Conservation (phyloP, 1,140 invertebrate species). For the Aphelenchoides fujianensis region DNA sequence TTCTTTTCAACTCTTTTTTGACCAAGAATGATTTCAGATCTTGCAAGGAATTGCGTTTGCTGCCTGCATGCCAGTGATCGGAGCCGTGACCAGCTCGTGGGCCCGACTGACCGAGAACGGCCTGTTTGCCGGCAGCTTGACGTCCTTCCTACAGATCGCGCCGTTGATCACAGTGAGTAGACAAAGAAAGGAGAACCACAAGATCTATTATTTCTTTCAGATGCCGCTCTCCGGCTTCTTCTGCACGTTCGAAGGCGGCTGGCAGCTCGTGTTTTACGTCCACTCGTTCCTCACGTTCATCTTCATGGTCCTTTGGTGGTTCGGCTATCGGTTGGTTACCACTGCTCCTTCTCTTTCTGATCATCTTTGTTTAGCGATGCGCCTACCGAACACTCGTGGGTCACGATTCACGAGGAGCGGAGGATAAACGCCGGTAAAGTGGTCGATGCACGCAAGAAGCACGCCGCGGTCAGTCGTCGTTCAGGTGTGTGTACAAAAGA, state of each 20-base stretch:
- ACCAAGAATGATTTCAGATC: no score
- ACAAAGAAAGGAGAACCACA: no score
- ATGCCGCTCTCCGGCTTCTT: conserved; percentile 31
- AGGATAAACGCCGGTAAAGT: conserved; percentile 39
- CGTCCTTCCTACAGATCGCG: conserved; percentile 40
- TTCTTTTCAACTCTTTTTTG: no score
- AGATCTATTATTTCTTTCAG: not conserved
- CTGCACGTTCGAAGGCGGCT: conserved; percentile 19
- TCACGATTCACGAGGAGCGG: conserved; percentile 31
- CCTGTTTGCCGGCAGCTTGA: conserved; percentile 41
- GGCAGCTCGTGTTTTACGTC: conserved; percentile 32
- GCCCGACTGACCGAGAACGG: conserved; percentile 43
- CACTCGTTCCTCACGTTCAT: conserved; percentile 44
- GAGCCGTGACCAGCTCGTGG: conserved; percentile 35
- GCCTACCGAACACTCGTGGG: conserved; percentile 28
- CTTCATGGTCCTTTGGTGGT: conserved; percentile 41
- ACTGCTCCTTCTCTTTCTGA: no score
- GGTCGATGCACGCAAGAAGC: conserved; percentile 33
- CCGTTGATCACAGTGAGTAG: conserved; percentile 22
- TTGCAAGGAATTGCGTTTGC: conserved; percentile 46
- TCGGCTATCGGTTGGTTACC: conserved; percentile 35
- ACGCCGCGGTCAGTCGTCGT: conserved; percentile 21
- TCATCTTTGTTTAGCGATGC: conserved; percentile 24
- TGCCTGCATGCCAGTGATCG: conserved; percentile 44
- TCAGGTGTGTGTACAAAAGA: not conserved